phyloP scores from a whole-genome alignment of 2,888 invertebrate species.

The Dasysyrphus albostriatus region DNA sequence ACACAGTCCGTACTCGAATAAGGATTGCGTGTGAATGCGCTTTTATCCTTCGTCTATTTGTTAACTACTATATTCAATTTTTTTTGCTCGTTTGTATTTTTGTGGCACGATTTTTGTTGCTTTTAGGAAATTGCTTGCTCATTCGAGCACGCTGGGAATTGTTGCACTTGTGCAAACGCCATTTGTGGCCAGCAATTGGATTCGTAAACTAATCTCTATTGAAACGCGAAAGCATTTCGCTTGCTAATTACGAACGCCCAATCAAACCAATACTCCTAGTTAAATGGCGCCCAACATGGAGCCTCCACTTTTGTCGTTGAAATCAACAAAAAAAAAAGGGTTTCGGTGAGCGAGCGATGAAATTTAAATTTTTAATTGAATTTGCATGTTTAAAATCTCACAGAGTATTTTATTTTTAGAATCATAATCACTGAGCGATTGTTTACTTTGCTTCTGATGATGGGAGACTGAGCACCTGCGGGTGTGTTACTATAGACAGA shows the following conservation, averaged over 20 bases:
- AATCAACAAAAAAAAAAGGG: conserved; percentile 16
- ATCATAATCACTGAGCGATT: conserved; percentile 52
- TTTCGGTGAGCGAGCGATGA: conserved; percentile 30
- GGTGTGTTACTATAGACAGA: conserved; percentile 19
- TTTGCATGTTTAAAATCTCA: conserved; percentile 68
- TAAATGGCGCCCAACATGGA: conserved; percentile 27
- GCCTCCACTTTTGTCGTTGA: background rate
- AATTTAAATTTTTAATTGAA: conserved; percentile 76
- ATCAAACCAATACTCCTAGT: conserved; percentile 32
- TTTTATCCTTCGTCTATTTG: conserved; percentile 70
- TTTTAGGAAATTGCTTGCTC: conserved; percentile 74
- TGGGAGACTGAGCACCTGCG: conserved; percentile 67
- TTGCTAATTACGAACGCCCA: conserved; percentile 69
- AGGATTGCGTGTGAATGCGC: conserved; percentile 73
- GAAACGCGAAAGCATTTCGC: conserved; percentile 67
- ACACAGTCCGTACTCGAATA: conserved; percentile 7
- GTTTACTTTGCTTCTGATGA: conserved; percentile 48
- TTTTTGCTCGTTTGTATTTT: conserved; percentile 28
- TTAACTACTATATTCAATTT: conserved; percentile 29
- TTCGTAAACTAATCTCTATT: conserved; percentile 74
- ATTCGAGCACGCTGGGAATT: conserved; percentile 79
- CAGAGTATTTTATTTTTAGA: conserved; percentile 28
- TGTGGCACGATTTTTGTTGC: conserved; percentile 60
- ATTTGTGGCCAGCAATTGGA: conserved; percentile 74
- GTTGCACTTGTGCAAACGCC: conserved; percentile 82